Evolutionary conservation across 2,888 invertebrate genomes (phyloP).

Genomic region (Bembecia ichneumoniformis): DNA sequence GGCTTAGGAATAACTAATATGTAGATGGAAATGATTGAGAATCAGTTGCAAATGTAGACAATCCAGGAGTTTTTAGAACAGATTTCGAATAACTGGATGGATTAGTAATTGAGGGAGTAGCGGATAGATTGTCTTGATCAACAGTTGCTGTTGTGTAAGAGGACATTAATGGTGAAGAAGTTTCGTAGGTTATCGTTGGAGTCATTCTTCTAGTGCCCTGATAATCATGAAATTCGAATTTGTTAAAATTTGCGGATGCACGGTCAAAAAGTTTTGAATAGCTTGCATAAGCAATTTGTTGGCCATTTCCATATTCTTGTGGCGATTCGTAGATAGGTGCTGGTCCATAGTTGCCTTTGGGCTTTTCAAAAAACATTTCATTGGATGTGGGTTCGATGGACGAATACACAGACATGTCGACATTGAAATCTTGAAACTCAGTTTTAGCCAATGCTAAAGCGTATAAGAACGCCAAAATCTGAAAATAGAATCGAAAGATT

Average conservation of each 20-base stretch:
- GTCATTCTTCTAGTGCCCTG: not conserved
- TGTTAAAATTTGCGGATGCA: slow-evolving; percentile 16
- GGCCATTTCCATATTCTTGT: slow-evolving; percentile 18
- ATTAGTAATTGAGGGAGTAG: not conserved
- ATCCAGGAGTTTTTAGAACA: not conserved
- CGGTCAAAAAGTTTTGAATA: slow-evolving; percentile 17
- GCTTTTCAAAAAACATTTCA: slow-evolving; percentile 2
- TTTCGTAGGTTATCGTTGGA: slow-evolving; percentile 12
- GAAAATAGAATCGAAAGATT: slow-evolving; percentile 12
- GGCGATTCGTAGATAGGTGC: slow-evolving; percentile 23
- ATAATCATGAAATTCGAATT: slow-evolving; percentile 12
- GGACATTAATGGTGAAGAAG: slow-evolving; percentile 10
- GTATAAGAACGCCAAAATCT: slow-evolving; percentile 25
- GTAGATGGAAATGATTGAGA: not conserved
- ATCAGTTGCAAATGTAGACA: not conserved
- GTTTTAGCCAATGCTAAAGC: slow-evolving; percentile 20
- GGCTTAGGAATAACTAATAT: slow-evolving; percentile 12
- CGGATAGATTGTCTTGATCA: too few relatives aligned
- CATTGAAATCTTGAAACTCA: slow-evolving; percentile 18
- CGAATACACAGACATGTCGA: slow-evolving; percentile 18
- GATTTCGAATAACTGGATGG: not conserved
- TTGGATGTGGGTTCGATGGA: slow-evolving; percentile 13
- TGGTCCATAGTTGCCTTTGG: slow-evolving; percentile 5
- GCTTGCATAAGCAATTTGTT: slow-evolving; percentile 10
- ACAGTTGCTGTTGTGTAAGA: slow-evolving; percentile 11